Base-by-base conservation (phyloP, 2,113 vertebrate species). In the Orientallactaga bullata region DNA sequence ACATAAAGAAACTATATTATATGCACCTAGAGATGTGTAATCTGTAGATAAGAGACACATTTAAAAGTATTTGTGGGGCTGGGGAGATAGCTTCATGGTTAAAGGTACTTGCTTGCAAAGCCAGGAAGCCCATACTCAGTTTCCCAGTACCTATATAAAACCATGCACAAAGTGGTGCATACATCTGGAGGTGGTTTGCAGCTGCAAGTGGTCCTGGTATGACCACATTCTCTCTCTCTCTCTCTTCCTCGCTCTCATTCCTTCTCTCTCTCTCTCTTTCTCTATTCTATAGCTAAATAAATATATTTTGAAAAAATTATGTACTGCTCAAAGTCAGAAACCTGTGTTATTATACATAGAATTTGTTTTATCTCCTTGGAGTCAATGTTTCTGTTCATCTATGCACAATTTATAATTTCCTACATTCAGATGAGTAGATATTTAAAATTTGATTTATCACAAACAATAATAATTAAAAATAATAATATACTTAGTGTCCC, bases 301-400 rank as follows among this genome's bases (percentile, higher is more conserved):
- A 55, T 55, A 55, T 13, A 51, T 55, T 55, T 55, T 55, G 15
- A 55, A 55, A 55, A 15, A 12, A 47, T 87, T 88, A 32, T 55
- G 10, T 80, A 73, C 60, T 80, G 23, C 11, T 79, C 30, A 81
- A 63, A 2, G 21, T 37, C 1, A 72, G 16, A 90, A 94, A 81
- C 68, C 37, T 82, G 37, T n/a, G 32, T 73, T 58, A 63, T 82
- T 51, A 28, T 42, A 60, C 0, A 35, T 61, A 23, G 65, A 85
- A 85, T 78, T 82, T 88, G 9, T 82, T 91, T 89, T 77, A 84
- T 24, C 77, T 76, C 5, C 3, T 90, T 66, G 61, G 91, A 84
- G 21, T 23, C 20, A 76, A 76, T 18, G 65, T 83, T 72, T 28
- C 5, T 79, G 12, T 83, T 2, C 7, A 55, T 63, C 68, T 13